These are phyloP conservation scores for Sebastiscus albofasciatus DNA, from an alignment of 2,797 vertebrate genomes.

Conservation along the genomic window DNA sequence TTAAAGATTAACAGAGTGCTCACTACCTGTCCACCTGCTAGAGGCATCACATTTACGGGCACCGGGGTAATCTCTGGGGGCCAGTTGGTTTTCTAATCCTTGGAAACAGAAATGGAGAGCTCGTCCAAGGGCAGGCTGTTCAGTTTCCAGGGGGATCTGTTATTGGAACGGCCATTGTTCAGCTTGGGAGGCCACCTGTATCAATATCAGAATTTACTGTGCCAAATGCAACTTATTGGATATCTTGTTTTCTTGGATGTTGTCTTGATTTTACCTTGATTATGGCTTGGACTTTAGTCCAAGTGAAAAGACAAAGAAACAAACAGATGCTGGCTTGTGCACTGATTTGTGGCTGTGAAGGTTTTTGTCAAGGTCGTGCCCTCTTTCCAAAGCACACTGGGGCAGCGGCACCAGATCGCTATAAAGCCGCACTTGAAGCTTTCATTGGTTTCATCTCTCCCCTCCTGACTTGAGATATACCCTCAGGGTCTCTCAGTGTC, in stretches of 20 bases:
- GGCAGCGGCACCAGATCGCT: conserved; percentile 40
- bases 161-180: conserved; percentile 67
- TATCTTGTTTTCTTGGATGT: conserved; percentile 52
- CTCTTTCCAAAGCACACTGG: conserved; percentile 29
- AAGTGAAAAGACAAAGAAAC: not conserved
- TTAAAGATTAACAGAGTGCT: conserved; percentile 78
- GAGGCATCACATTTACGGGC: conserved; percentile 79
- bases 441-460: conserved; percentile 43
- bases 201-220: conserved; percentile 56
- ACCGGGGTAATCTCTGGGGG: conserved; percentile 64
- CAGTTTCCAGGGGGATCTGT: conserved; percentile 54
- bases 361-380: conserved; percentile 41
- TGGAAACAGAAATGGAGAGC: conserved; percentile 57
- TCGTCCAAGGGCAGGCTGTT: conserved; percentile 60
- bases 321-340: not conserved
- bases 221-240: conserved; percentile 60
- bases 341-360: conserved; percentile 32
- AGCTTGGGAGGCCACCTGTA: conserved; percentile 61
- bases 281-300: conserved; percentile 14
- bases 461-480: conserved; percentile 38
- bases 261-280: conserved; percentile 36
- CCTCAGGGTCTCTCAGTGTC: conserved; percentile 49
- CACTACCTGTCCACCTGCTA: conserved; percentile 82
- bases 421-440: conserved; percentile 42
- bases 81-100: conserved; percentile 77